A percentile compares a stretch with the other conserved stretches of the same genome.
Evolutionary conservation across 2,797 vertebrate genomes (phyloP).

Genomic region (Hephaestus fuliginosus): DNA sequence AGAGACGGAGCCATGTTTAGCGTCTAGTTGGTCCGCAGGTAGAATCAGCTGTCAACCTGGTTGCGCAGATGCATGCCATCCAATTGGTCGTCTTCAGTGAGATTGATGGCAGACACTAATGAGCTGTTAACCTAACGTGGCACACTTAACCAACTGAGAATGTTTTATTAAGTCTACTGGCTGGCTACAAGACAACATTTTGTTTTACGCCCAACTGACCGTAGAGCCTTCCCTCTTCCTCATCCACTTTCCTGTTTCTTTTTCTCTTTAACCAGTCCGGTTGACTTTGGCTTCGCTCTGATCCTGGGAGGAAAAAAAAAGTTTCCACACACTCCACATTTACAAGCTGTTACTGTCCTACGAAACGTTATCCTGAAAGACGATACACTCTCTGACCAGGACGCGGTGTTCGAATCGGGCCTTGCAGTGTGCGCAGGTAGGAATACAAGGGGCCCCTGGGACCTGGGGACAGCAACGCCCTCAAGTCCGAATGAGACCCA

Average conservation of each 20-base stretch:
- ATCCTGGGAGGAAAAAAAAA: constrained; percentile 44
- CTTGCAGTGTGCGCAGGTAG: constrained; percentile 46
- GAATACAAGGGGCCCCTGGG: constrained; percentile 37
- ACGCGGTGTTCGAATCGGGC: constrained; percentile 54
- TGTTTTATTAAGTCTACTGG: constrained; percentile 28
- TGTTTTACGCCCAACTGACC: constrained; percentile 34
- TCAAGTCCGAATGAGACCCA: constrained; percentile 31
- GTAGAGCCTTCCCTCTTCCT: constrained; percentile 15
- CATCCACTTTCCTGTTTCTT: constrained; percentile 30
- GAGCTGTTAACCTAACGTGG: constrained; percentile 45
- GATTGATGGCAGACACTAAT: constrained; percentile 27
- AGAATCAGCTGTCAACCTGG: constrained; percentile 52
- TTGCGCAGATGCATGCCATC: constrained; percentile 32
- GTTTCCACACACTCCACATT: constrained; percentile 70
- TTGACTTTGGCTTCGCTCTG: constrained; percentile 67
- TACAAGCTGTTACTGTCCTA: constrained; percentile 76
- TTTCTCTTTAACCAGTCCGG: constrained; percentile 44
- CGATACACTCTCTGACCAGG: constrained; percentile 59
- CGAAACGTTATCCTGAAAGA: constrained; percentile 71
- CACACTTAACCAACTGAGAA: constrained; percentile 27
- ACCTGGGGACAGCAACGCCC: constrained; percentile 21
- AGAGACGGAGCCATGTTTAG: constrained; percentile 65
- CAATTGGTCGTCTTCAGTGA: constrained; percentile 1
- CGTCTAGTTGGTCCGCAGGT: constrained; percentile 62
- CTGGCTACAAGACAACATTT: constrained; percentile 36